Percentiles rank a stretch among this genome's conserved stretches.
Conservation (phyloP, 2,888 invertebrate genomes). For the Falcaria lacertinaria region DNA sequence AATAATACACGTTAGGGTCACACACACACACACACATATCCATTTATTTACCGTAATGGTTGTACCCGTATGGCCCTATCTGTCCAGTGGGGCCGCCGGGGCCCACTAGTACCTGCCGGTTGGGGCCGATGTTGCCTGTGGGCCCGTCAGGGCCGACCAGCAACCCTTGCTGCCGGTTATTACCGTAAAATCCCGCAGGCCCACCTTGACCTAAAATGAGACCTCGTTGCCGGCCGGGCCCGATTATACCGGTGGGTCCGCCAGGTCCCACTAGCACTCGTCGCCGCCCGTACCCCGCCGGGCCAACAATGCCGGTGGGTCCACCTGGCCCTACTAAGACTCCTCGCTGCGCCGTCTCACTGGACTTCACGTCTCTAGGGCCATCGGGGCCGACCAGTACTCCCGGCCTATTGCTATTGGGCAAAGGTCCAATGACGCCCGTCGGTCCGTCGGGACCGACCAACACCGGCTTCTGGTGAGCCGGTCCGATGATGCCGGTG, state of each 20-base stretch:
- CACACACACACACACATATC: conserved; percentile 19
- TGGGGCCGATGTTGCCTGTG: conserved; percentile 45
- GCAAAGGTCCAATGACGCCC: conserved; percentile 28
- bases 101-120: conserved; percentile 65
- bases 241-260: conserved; percentile 47
- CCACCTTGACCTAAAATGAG: conserved; percentile 44
- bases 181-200: conserved; percentile 51
- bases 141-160: conserved; percentile 69
- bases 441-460: conserved; percentile 62
- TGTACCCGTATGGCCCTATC: conserved; percentile 47
- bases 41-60: conserved; percentile 59
- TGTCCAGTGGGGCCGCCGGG: conserved; percentile 67
- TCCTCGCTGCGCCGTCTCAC: conserved; percentile 36
- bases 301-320: conserved; percentile 38
- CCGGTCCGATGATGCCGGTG: conserved; percentile 24
- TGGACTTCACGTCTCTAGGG: conserved; percentile 11
- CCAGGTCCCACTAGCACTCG: conserved; percentile 66
- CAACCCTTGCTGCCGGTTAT: conserved; percentile 25
- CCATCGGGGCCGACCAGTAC: conserved; percentile 2
- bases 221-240: conserved; percentile 30
- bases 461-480: conserved; percentile 32
- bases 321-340: conserved; percentile 71
- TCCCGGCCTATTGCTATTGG: conserved; percentile 3
- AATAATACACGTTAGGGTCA: conserved; percentile 27
- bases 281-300: conserved; percentile 23